Conservation (phyloP, 1,140 invertebrate species). For the Drosophila arawakana region DNA sequence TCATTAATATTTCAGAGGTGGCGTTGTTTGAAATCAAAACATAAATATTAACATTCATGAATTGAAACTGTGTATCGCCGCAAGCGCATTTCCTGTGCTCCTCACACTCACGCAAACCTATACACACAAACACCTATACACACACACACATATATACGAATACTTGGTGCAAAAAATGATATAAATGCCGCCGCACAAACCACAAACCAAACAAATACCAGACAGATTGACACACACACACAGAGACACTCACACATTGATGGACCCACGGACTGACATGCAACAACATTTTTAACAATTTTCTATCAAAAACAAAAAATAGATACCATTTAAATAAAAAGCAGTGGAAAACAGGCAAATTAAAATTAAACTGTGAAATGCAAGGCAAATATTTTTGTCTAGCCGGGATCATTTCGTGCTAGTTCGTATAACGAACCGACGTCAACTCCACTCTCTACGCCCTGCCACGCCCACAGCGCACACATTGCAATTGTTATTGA, state of each 20-base stretch:
- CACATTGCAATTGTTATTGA: conserved; percentile 27
- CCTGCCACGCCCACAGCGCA: neutral
- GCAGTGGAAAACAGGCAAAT: conserved; percentile 24
- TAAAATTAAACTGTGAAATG: conserved; percentile 71
- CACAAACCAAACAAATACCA: conserved; percentile 73
- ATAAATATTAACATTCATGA: conserved; percentile 83
- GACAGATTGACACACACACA: conserved; percentile 40
- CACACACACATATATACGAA: conserved; percentile 22
- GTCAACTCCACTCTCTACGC: neutral
- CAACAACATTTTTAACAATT: conserved; percentile 48
- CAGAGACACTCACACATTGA: conserved; percentile 27
- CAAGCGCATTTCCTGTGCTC: conserved; percentile 65
- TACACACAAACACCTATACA: conserved; percentile 1
- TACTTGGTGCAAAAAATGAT: conserved; percentile 66
- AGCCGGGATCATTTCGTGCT: conserved; percentile 52
- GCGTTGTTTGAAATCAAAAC: conserved; percentile 83
- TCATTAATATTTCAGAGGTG: conserved; percentile 83
- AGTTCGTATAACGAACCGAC: neutral
- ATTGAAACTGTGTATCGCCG: conserved; percentile 80
- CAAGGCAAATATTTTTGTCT: conserved; percentile 81
- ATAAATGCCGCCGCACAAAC: conserved; percentile 76
- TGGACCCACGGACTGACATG: conserved; percentile 22
- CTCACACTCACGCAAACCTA: neutral
- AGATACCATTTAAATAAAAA: conserved; percentile 31
- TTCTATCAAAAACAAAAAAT: conserved; percentile 34